Evolutionary conservation across 2,888 invertebrate genomes (phyloP).

Genomic region (Cephonodes hylas): DNA sequence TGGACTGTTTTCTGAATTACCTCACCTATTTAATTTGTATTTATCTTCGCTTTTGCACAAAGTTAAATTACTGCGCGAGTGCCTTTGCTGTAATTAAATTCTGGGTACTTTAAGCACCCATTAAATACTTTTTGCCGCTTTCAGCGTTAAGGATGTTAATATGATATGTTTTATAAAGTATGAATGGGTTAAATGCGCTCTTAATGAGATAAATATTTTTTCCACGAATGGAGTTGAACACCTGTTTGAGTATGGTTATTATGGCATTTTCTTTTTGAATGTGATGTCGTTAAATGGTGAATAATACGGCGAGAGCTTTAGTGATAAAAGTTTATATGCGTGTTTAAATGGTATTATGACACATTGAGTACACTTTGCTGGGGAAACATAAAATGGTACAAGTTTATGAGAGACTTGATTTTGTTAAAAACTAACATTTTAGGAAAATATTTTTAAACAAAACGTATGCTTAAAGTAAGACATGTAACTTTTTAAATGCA

Average conservation of each 20-base stretch:
- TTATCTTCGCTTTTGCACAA: conserved; percentile 32
- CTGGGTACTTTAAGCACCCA: conserved; percentile 22
- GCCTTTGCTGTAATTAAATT: conserved; percentile 33
- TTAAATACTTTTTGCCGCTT: conserved; percentile 12
- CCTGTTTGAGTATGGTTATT: background rate
- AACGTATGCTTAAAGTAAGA: no score
- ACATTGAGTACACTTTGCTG: no score
- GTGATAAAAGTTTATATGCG: no score
- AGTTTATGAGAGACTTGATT: no score
- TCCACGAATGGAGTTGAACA: background rate
- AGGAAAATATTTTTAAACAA: no score
- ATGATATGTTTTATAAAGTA: background rate
- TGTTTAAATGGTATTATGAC: no score
- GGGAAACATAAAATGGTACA: no score
- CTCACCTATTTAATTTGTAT: conserved; percentile 33
- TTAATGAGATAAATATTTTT: background rate
- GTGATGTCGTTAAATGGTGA: background rate
- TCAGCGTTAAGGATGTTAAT: background rate
- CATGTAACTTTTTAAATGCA: no score
- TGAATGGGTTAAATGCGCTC: conserved; percentile 2
- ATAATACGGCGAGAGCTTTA: background rate
- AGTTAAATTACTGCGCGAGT: conserved; percentile 31
- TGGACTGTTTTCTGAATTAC: conserved; percentile 20
- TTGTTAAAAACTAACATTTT: no score
- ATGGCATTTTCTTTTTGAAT: background rate